These are phyloP conservation scores for Brenthis hecate DNA, from an alignment of 2,888 invertebrate genomes.

Conservation along the genomic window DNA sequence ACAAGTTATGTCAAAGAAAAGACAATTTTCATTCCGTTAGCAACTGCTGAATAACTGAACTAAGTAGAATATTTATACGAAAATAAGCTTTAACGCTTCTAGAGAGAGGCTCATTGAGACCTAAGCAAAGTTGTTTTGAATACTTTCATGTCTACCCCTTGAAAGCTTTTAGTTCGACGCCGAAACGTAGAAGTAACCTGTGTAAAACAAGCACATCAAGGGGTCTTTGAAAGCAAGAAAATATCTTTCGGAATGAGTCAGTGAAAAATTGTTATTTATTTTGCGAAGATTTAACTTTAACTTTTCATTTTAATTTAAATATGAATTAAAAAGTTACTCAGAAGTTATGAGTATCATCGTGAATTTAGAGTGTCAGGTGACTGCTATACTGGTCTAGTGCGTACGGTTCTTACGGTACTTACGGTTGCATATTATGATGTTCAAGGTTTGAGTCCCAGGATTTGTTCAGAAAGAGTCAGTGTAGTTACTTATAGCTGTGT, in stretches of 20 bases:
- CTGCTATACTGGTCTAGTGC: too few relatives aligned
- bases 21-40: too few relatives aligned
- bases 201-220: not conserved
- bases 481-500: too few relatives aligned
- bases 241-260: not conserved
- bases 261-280: not conserved
- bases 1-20: too few relatives aligned
- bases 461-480: too few relatives aligned
- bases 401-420: too few relatives aligned
- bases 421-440: too few relatives aligned
- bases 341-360: too few relatives aligned
- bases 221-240: not conserved
- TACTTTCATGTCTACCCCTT: not conserved
- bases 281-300: not conserved
- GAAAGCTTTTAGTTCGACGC: slow-evolving; percentile 4
- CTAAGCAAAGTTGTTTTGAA: not conserved
- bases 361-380: too few relatives aligned
- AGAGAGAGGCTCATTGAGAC: not conserved
- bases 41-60: too few relatives aligned
- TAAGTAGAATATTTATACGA: too few relatives aligned
- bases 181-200: slow-evolving; percentile 1
- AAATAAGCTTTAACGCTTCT: not conserved
- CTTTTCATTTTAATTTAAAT: not conserved
- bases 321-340: not conserved
- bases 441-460: too few relatives aligned